These are phyloP conservation scores for Microdon myrmicae DNA, from an alignment of 2,888 invertebrate genomes.

Conservation along the genomic window DNA sequence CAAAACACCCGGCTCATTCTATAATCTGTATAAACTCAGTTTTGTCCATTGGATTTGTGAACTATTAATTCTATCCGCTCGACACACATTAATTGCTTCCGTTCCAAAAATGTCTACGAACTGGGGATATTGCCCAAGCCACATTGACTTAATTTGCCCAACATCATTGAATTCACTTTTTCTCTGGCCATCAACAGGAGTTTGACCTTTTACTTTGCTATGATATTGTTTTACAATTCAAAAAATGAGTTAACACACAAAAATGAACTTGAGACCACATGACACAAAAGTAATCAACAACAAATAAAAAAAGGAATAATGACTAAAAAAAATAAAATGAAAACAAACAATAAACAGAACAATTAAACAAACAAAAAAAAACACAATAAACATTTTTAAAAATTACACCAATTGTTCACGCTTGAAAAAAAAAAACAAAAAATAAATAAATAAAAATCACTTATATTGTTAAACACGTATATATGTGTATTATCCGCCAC, in stretches of 20 bases:
- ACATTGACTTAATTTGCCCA: slow-evolving; percentile 22
- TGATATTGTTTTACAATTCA: background rate
- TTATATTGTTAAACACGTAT: too few species aligned
- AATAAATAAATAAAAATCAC: too few species aligned
- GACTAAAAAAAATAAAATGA: slow-evolving; percentile 5
- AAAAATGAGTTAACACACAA: background rate
- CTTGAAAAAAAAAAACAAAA: slow-evolving; percentile 3
- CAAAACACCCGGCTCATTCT: too few species aligned
- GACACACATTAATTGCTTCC: slow-evolving; percentile 36
- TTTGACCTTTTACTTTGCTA: slow-evolving; percentile 14
- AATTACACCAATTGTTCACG: slow-evolving; percentile 42
- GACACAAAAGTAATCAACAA: slow-evolving; percentile 1
- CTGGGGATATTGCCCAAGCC: slow-evolving; percentile 16
- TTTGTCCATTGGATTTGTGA: too few species aligned
- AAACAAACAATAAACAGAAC: too few species aligned
- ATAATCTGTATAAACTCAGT: too few species aligned
- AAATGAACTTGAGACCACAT: slow-evolving; percentile 44
- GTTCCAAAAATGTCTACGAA: slow-evolving; percentile 3
- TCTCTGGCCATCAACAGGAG: too few species aligned
- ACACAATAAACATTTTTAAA: slow-evolving; percentile 30
- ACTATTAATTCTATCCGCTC: too few species aligned
- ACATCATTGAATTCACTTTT: too few species aligned
- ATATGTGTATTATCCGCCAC: too few species aligned
- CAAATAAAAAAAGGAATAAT: slow-evolving; percentile 1
- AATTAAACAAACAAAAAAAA: slow-evolving; percentile 9